These are phyloP conservation scores for Drosophila rubida DNA, from an alignment of 2,888 invertebrate genomes.

Conservation along the genomic window DNA sequence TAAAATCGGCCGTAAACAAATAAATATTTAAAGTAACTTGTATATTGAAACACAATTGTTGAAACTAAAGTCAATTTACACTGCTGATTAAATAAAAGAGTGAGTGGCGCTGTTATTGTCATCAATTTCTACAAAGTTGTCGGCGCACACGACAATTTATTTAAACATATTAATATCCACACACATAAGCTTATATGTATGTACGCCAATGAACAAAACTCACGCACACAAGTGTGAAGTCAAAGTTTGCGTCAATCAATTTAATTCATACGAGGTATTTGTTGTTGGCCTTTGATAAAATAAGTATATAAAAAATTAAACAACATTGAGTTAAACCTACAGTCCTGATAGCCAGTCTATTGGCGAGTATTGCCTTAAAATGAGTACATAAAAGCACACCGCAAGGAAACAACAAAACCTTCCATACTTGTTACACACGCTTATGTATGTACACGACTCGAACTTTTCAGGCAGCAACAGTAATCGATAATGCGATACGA, in stretches of 20 bases:
- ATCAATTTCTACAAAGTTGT: slow-evolving; percentile 22
- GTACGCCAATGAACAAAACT: slow-evolving; percentile 6
- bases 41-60: slow-evolving; percentile 13
- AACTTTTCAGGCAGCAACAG: slow-evolving; percentile 28
- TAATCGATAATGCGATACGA: slow-evolving; percentile 49
- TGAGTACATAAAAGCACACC: neutral
- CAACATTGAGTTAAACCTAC: slow-evolving; percentile 30
- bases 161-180: slow-evolving; percentile 54
- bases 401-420: slow-evolving; percentile 21
- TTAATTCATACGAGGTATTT: slow-evolving; percentile 34
- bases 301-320: slow-evolving; percentile 47
- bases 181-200: slow-evolving; percentile 10
- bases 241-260: slow-evolving; percentile 53
- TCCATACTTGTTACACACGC: slow-evolving; percentile 1
- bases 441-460: neutral
- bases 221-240: slow-evolving; percentile 9
- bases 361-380: slow-evolving; percentile 1
- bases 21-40: slow-evolving; percentile 14
- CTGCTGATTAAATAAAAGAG: slow-evolving; percentile 30
- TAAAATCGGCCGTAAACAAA: slow-evolving; percentile 36
- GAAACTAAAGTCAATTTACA: slow-evolving; percentile 64
- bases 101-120: slow-evolving; percentile 46
- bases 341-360: slow-evolving; percentile 5
- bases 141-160: slow-evolving; percentile 42
- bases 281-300: slow-evolving; percentile 37